These are phyloP conservation scores for Drosophila rufa DNA, from an alignment of 1,140 invertebrate species.

Conservation along the genomic window DNA sequence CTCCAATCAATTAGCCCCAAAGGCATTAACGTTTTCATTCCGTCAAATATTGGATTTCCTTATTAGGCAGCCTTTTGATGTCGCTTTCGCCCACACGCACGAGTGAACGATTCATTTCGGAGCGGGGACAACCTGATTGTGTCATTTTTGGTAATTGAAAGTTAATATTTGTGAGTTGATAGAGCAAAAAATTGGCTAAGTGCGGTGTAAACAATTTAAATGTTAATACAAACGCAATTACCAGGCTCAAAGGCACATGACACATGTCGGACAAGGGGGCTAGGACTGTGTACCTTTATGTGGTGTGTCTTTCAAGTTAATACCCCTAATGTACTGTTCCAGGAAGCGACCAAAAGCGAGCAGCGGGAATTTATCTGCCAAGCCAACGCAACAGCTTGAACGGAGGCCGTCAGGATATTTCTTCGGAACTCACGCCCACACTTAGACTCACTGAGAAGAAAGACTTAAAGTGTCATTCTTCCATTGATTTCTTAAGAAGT, in stretches of 20 bases:
- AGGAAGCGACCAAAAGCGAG: slow-evolving; percentile 28
- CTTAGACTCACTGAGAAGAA: slow-evolving; percentile 8
- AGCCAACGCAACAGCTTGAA: slow-evolving; percentile 66
- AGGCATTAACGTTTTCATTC: slow-evolving; percentile 21
- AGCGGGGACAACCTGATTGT: slow-evolving; percentile 35
- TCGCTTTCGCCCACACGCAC: slow-evolving; percentile 38
- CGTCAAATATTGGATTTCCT: slow-evolving; percentile 42
- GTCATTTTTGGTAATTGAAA: slow-evolving; percentile 66
- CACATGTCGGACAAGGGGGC: slow-evolving; percentile 24
- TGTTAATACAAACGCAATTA: slow-evolving; percentile 34
- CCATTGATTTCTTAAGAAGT: no score
- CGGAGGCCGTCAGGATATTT: slow-evolving; percentile 27
- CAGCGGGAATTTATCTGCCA: slow-evolving; percentile 50
- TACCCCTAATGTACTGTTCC: slow-evolving; percentile 62
- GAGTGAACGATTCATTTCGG: slow-evolving; percentile 1
- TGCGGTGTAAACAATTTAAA: slow-evolving; percentile 58
- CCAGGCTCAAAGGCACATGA: slow-evolving; percentile 30
- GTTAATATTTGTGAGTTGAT: slow-evolving; percentile 57
- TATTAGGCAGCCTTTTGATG: slow-evolving; percentile 41
- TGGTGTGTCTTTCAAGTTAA: slow-evolving; percentile 48
- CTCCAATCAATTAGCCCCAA: slow-evolving; percentile 38
- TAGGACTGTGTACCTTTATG: slow-evolving; percentile 28
- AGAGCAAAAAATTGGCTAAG: slow-evolving; percentile 51
- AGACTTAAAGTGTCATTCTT: background rate
- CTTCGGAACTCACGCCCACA: slow-evolving; percentile 7